Conservation (phyloP, 2,113 vertebrate species). For the Myiozetetes cayanensis region DNA sequence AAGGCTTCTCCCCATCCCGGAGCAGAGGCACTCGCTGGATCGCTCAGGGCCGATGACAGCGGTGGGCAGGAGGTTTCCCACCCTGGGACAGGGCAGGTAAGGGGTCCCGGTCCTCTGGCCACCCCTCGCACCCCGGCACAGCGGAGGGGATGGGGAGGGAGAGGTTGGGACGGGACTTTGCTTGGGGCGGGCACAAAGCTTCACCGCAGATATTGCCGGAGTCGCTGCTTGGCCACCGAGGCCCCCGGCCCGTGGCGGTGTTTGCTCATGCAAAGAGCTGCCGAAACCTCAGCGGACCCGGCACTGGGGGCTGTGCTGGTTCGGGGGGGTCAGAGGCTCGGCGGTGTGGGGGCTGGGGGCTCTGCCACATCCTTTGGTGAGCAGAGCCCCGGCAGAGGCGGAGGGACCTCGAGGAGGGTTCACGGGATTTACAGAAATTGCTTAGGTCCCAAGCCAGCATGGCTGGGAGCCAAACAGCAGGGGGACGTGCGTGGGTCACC, state of each 20-base stretch:
- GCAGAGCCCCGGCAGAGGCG: neutral
- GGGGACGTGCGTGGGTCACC: neutral
- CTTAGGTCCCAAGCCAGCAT: neutral
- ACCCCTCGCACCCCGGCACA: neutral
- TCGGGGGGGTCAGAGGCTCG: accelerated
- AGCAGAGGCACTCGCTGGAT: neutral
- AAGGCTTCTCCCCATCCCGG: neutral
- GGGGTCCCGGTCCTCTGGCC: neutral
- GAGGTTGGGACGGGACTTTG: neutral
- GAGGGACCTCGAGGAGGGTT: neutral
- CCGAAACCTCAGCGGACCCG: neutral
- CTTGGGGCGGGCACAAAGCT: neutral
- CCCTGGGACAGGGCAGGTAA: slow-evolving; percentile 72
- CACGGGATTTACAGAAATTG: accelerated
- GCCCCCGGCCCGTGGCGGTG: neutral
- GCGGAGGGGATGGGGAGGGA: neutral
- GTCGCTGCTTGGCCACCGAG: neutral
- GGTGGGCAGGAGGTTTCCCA: slow-evolving; percentile 68
- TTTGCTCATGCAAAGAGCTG: neutral
- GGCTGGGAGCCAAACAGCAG: neutral
- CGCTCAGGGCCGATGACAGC: slow-evolving; percentile 50
- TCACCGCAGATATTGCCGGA: neutral
- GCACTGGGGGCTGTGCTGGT: accelerated
- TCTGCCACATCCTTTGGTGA: neutral
- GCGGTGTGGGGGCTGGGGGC: neutral